Percentiles rank a stretch among this genome's conserved stretches.
Evolutionary conservation across 2,888 invertebrate genomes (phyloP).

Genomic region (Andrena hattorfiana): DNA sequence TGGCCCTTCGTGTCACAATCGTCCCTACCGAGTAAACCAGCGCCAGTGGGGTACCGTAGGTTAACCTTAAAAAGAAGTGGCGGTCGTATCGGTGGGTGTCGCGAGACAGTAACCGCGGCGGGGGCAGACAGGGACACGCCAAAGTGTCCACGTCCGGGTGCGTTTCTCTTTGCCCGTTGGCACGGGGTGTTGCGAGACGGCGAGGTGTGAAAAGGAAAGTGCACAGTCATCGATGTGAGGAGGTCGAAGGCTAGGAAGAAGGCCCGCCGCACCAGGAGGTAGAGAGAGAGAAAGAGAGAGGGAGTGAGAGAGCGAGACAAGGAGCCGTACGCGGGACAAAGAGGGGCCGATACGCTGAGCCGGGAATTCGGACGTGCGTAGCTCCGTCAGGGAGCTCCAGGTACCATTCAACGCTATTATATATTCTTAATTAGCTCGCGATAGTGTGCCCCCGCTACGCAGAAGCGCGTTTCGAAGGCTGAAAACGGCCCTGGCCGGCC

Average conservation of each 20-base stretch:
- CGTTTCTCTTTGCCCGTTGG: slow-evolving; percentile 37
- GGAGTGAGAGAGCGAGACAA: slow-evolving; percentile 13
- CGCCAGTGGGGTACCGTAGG: slow-evolving; percentile 18
- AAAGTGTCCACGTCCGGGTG: slow-evolving; percentile 35
- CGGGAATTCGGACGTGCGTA: slow-evolving; percentile 64
- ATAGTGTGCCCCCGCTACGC: background rate
- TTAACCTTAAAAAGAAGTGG: slow-evolving; percentile 70
- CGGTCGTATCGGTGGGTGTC: slow-evolving; percentile 58
- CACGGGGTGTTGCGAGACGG: slow-evolving; percentile 50
- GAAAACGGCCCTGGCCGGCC: slow-evolving; percentile 50
- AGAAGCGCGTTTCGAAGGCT: background rate
- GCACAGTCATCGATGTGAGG: slow-evolving; percentile 74
- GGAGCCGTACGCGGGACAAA: slow-evolving; percentile 52
- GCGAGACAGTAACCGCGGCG: slow-evolving; percentile 31
- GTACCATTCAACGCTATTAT: slow-evolving; percentile 61
- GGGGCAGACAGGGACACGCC: slow-evolving; percentile 33
- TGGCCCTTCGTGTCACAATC: slow-evolving; percentile 21
- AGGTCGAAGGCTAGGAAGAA: slow-evolving; percentile 57
- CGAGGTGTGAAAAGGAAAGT: slow-evolving; percentile 71
- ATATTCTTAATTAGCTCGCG: background rate
- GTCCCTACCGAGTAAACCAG: slow-evolving; percentile 6
- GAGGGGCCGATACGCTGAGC: slow-evolving; percentile 60
- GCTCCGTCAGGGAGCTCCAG: slow-evolving; percentile 80
- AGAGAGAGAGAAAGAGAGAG: slow-evolving; percentile 44
- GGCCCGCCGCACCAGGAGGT: slow-evolving; percentile 56